Evolutionary conservation across 2,888 invertebrate species (phyloP), one percentile per base, ranked within the genome.

Genomic region (Oligia latruncula): DNA sequence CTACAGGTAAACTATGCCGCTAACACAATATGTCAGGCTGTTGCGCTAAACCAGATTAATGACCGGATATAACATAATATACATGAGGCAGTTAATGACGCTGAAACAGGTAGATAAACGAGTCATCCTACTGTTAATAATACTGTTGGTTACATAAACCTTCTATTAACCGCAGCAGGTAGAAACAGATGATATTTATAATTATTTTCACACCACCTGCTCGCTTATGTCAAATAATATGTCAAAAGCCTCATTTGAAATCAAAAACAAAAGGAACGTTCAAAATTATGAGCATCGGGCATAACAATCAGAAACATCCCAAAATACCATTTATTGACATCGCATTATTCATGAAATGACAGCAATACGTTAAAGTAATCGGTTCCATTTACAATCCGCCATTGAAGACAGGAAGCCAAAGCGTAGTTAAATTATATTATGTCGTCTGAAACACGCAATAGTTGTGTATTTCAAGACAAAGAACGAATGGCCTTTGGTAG

Each of bases 31-130:
- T 40, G 29, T 70, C 64, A 62, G 15, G 80, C n/a, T 29, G 82
- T 55, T 74, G 40, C 49, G 55, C 62, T 73, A 81, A 85, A 77
- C 71, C 81, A 62, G 55, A 81, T 81, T 71, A 73, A 76, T 71
- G 58, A 17, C 9, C 76, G 49, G 35, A 66, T 55, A 75, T 15
- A 75, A 83, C 65, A 70, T 72, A 76, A 73, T 65, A 81, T 66
- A 76, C 46, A 81, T 71, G 76, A 76, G 17, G 17, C 49, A 71
- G 62, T 64, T 76, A 73, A 74, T 83, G 73, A 73, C 15, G 66
- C 66, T 49, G 73, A 81, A 81, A 76, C 76, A 66, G n/a, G 46
- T 29, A 84, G 75, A 84, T 84, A 75, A 78, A 83, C 55, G 78
- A 62, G 52, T 40, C 71, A 55, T 67, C 6, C 62, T 23, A n/a